Conservation (phyloP, 2,888 invertebrate genomes). For the Brachynemurus nebulosus region DNA sequence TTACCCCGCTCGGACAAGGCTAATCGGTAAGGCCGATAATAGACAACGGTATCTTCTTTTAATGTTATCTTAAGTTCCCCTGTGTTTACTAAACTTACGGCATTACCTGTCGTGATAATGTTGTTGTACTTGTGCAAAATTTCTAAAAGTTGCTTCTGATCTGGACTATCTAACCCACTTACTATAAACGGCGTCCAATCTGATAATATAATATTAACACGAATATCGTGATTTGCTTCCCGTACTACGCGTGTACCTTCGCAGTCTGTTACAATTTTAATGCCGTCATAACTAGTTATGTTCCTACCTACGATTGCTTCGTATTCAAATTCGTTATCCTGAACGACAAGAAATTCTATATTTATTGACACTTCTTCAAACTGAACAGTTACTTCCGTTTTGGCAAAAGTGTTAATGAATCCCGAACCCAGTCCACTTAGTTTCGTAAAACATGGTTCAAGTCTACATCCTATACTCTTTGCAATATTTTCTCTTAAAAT, state of each 20-base stretch:
- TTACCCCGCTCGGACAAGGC: not conserved
- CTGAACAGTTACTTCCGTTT: not conserved
- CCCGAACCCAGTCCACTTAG: not conserved
- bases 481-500: not conserved
- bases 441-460: not conserved
- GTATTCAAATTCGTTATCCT: not conserved
- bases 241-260: not conserved
- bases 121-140: not conserved
- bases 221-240: not conserved
- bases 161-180: not conserved
- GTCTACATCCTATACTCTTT: not conserved
- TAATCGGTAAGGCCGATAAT: not conserved
- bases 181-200: not conserved
- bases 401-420: not conserved
- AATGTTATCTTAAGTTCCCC: not conserved
- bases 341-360: slow-evolving; percentile 4
- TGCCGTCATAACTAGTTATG: not conserved
- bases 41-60: not conserved
- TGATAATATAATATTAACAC: not conserved
- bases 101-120: not conserved
- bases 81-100: not conserved
- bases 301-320: slow-evolving; percentile 5
- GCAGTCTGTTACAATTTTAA: slow-evolving; percentile 2
- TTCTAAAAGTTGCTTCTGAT: not conserved
- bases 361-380: not conserved